Evolutionary conservation across 2,113 vertebrate genomes (phyloP), one percentile per base, ranked within the genome.

Genomic region (Cyanistes caeruleus): DNA sequence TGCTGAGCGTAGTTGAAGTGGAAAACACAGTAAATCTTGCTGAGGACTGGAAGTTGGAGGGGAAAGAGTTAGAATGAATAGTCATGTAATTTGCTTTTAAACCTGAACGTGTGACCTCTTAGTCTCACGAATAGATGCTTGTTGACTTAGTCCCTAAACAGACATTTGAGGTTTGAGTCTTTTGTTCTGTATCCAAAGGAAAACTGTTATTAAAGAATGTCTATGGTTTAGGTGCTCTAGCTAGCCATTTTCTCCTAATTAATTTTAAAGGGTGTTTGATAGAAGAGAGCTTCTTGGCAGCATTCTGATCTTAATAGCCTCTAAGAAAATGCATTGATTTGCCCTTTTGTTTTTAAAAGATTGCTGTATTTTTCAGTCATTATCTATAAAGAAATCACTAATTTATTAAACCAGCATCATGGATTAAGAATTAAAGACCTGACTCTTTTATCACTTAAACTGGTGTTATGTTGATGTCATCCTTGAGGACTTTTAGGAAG

Each of bases 241-340:
- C 59, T 91, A 70, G 39, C 78, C 25, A 3, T 86, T 96, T 96
- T 93, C 68, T 87, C 24, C 60, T 85, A 52, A 92, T 91, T 96
- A 5, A 4, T 94, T 96, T 88, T 85, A 94, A 92, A 28, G 56
- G 25, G 52, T 93, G 76, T 93, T 92, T 92, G 63, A 70, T 27
- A 53, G 63, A 90, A 86, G 62, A 93, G 55, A 83, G 46, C 63
- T 96, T 83, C 78, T 95, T 96, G 96, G 92, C 95, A 94, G 79
- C 64, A 60, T 56, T 93, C 72, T 25, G 3, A 68, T 93, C 88
- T 93, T 96, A 94, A 95, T 90, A 89, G 86, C 96, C 90, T 90
- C 86, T 95, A 92, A 90, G 92, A 94, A 90, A 96, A 67, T 62
- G 76, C 93, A 94, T 94, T 84, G 95, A 95, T 90, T 89, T 23